Evolutionary conservation across 2,797 vertebrate species (phyloP).

Genomic region (Microctenopoma lineatum): DNA sequence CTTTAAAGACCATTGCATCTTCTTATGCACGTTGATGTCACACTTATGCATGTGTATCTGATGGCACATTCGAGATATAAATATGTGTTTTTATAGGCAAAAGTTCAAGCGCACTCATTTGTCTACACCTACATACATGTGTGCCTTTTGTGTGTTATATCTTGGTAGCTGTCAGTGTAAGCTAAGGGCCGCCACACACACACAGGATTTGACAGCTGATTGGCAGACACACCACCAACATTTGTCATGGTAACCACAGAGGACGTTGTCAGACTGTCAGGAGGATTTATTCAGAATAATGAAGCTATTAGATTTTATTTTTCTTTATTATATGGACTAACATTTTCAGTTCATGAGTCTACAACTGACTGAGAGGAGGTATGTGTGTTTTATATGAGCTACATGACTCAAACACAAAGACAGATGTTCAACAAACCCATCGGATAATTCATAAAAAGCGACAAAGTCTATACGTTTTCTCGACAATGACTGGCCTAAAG

Average conservation of each 20-base stretch:
- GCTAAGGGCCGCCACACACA: constrained; percentile 43
- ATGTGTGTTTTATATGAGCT: neutral
- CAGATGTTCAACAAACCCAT: neutral
- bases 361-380: neutral
- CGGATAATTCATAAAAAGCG: neutral
- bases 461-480: no score
- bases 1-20: neutral
- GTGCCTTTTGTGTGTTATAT: constrained; percentile 36
- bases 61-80: neutral
- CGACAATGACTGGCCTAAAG: neutral
- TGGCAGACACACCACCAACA: constrained; percentile 61
- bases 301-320: constrained; percentile 19
- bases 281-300: constrained; percentile 26
- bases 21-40: neutral
- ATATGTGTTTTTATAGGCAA: neutral
- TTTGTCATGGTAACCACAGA: constrained; percentile 54
- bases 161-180: constrained; percentile 54
- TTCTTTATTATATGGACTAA: neutral
- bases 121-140: constrained; percentile 7
- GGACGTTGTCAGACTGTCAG: constrained; percentile 51
- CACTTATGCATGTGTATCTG: neutral
- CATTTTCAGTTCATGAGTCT: neutral
- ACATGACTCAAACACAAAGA: neutral
- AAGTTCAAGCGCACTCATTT: neutral
- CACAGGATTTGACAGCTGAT: constrained; percentile 68